Percentiles rank a stretch among this genome's conserved stretches.
Evolutionary conservation across 1,140 invertebrate species (phyloP).

Genomic region (Macrostomum lignano): DNA sequence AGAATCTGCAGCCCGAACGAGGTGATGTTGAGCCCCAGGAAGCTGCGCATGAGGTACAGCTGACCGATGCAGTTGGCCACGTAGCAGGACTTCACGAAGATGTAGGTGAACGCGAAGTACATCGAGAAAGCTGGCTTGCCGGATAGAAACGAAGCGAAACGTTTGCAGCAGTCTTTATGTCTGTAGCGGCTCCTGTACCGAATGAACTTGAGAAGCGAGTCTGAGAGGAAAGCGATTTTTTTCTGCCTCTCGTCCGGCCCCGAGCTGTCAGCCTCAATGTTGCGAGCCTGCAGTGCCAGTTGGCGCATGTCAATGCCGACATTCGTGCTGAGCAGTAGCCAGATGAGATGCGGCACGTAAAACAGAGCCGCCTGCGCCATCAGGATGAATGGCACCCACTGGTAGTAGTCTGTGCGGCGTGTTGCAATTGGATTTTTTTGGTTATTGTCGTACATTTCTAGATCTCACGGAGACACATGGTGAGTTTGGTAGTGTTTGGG

Average conservation of each 20-base stretch:
- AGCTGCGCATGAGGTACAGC: slow-evolving; percentile 30
- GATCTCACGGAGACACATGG: too few species aligned
- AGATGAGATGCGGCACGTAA: slow-evolving; percentile 22
- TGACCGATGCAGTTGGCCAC: slow-evolving; percentile 31
- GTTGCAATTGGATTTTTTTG: too few species aligned
- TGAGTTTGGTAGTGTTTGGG: too few species aligned
- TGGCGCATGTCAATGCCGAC: slow-evolving; percentile 26
- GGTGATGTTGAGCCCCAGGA: slow-evolving; percentile 28
- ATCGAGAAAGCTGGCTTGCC: slow-evolving; percentile 18
- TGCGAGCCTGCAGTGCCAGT: too few species aligned
- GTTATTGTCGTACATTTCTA: too few species aligned
- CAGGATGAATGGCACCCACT: slow-evolving; percentile 14
- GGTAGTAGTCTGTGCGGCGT: too few species aligned
- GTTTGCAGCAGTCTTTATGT: too few species aligned
- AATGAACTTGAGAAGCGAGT: too few species aligned
- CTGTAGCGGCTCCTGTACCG: too few species aligned
- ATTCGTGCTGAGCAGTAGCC: slow-evolving; percentile 15
- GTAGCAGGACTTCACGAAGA: slow-evolving; percentile 30
- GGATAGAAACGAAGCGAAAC: too few species aligned
- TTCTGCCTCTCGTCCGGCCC: too few species aligned
- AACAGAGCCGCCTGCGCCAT: slow-evolving; percentile 23
- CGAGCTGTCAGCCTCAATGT: slow-evolving; percentile 9
- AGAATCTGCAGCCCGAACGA: slow-evolving; percentile 8
- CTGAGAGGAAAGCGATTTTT: too few species aligned
- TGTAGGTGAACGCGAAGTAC: slow-evolving; percentile 27